phyloP scores from a whole-genome alignment of 2,888 invertebrate genomes.

The Eilema griseolum region DNA sequence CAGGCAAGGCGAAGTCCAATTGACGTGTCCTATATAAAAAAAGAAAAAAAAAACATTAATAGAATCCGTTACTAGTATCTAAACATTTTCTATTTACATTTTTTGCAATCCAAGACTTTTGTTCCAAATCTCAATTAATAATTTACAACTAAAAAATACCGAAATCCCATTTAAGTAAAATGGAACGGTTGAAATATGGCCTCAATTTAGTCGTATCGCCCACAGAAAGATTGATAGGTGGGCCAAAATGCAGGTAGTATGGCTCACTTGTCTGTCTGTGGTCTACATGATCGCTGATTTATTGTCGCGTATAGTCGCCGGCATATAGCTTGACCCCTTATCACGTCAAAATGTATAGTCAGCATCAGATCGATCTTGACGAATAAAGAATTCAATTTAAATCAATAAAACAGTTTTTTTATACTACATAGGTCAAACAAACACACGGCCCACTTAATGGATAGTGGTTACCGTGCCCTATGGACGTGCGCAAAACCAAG shows the following conservation, averaged over 20 bases:
- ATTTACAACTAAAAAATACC: constrained; percentile 6
- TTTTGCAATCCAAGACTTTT: not conserved
- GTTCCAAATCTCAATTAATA: constrained; percentile 9
- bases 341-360: too few species aligned
- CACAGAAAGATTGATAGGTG: constrained; percentile 38
- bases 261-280: constrained; percentile 31
- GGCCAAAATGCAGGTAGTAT: constrained; percentile 24
- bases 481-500: too few species aligned
- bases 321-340: too few species aligned
- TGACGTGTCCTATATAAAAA: too few species aligned
- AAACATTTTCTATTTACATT: not conserved
- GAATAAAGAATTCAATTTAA: too few species aligned
- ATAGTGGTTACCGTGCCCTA: too few species aligned
- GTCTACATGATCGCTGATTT: constrained; percentile 15
- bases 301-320: not conserved
- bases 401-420: too few species aligned
- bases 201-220: constrained; percentile 39
- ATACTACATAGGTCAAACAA: too few species aligned
- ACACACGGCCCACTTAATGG: too few species aligned
- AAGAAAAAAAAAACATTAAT: too few species aligned
- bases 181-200: constrained; percentile 41
- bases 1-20: too few species aligned
- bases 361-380: too few species aligned
- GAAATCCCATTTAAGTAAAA: constrained; percentile 34
- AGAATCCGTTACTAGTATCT: not conserved